Evolutionary conservation across 2,797 vertebrate species (phyloP).

Genomic region (Acrossocheilus wenchowensis): DNA sequence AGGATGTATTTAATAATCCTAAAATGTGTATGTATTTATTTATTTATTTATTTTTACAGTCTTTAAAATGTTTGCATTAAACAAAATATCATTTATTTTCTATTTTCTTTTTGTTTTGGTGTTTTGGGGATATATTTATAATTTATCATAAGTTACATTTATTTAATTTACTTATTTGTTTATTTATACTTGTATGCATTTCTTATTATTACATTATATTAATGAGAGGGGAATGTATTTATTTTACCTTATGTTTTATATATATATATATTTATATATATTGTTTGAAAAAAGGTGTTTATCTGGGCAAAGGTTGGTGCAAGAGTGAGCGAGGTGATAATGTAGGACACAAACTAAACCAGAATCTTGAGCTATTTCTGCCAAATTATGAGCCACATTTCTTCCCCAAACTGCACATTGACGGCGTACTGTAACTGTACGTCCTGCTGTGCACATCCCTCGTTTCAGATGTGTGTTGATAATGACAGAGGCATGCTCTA

Average conservation of each 20-base stretch:
- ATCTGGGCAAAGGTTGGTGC: not conserved
- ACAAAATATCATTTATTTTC: too few species aligned
- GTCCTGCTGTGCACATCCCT: constrained; percentile 11
- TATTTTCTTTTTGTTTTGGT: too few species aligned
- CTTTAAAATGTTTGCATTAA: too few species aligned
- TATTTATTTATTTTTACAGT: not conserved
- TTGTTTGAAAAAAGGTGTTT: not conserved
- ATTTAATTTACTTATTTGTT: not conserved
- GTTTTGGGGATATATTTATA: too few species aligned
- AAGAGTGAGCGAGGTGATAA: not conserved
- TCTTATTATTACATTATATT: not conserved
- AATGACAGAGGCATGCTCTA: constrained; percentile 66
- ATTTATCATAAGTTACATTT: not conserved
- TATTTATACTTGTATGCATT: not conserved
- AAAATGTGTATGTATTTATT: not conserved
- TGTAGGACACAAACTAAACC: not conserved
- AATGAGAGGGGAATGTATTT: not conserved
- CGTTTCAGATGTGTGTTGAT: constrained; percentile 61
- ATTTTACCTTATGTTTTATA: too few species aligned
- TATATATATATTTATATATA: not conserved
- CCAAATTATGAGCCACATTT: constrained; percentile 9
- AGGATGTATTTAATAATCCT: not conserved
- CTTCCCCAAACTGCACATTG: not conserved
- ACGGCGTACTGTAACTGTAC: not conserved
- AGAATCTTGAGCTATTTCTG: not conserved